Evolutionary conservation across 2,113 vertebrate species (phyloP), one percentile per base, ranked within the genome.

Genomic region (Oxygymnocypris stewartii): DNA sequence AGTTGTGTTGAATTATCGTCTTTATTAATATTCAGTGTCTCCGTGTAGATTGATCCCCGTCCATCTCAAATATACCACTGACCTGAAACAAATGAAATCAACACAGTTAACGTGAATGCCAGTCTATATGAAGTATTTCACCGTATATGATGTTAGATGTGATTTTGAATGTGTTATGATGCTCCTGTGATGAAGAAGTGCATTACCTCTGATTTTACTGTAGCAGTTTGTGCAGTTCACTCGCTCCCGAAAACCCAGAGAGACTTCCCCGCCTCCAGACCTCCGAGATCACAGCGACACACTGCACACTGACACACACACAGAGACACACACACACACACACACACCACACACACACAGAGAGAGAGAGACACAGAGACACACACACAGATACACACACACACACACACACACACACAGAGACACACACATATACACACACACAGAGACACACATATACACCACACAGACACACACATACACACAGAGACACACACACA

Each of bases 151-250:
- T 35, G 25, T 67, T 67, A 31, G 25, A 31, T 28, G 1, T 51
- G 14, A 51, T 51, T 51, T 51, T 16, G 2, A 16, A 51, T 14
- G 63, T 25, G n/a, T 11, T 49, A 14, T 49, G 47, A 49, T 25
- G 59, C 10, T 63, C 3, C n/a, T 65, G 31, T 28, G 18, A 25
- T 63, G 28, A 18, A 40, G 54, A 11, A n/a, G 18, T 25, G n/a
- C 23, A 63, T 59, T 94, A 97, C 96, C 96, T 92, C 94, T 94
- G 79, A 94, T 89, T 85, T 93, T 92, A 83, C 92, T 94, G 88
- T 95, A 96, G 89, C 96, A 97, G 80, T 92, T 92, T 73, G 93
- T 92, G 90, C 96, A 97, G 47, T 96, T 95, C 79, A 97, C 95
- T 59, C 88, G 94, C 83, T 93, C 87, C 65, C 88, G 95, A 31